These are phyloP conservation scores for Chrysemys picta DNA, from an alignment of 2,113 vertebrate species.

Conservation along the genomic window DNA sequence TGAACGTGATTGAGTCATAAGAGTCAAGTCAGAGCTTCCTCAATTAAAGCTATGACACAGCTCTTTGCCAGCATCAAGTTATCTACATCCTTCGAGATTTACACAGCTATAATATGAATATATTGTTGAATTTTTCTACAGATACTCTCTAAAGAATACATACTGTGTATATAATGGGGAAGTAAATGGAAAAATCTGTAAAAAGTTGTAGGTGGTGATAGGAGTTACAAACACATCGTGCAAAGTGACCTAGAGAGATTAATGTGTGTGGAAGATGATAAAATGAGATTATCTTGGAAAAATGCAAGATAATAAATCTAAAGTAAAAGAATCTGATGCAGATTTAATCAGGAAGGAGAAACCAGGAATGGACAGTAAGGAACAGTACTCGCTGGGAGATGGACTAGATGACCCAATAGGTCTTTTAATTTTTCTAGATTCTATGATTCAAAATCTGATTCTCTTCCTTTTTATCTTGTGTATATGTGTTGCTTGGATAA, in stretches of 20 bases:
- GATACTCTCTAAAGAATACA: not conserved
- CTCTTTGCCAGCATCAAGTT: not conserved
- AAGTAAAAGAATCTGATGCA: not conserved
- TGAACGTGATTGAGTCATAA: rapidly evolving
- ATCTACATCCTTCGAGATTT: not conserved
- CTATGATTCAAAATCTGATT: not conserved
- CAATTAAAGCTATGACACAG: not conserved
- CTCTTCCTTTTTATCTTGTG: not conserved
- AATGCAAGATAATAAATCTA: not conserved
- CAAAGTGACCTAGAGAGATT: not conserved
- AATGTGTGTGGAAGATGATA: not conserved
- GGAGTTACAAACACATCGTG: not conserved
- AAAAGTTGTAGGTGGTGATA: not conserved
- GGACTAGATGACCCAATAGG: not conserved
- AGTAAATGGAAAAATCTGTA: not conserved
- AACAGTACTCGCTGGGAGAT: not conserved
- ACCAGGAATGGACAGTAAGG: not conserved
- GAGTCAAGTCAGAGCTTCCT: not conserved
- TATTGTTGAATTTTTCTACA: not conserved
- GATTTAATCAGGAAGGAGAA: not conserved
- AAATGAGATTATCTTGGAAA: not conserved
- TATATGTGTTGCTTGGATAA: not conserved
- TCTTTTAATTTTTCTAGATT: not conserved
- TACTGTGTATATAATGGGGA: not conserved
- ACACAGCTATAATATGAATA: not conserved